Conservation (phyloP, 2,113 vertebrate species). For the Notarius quadriscutis region DNA sequence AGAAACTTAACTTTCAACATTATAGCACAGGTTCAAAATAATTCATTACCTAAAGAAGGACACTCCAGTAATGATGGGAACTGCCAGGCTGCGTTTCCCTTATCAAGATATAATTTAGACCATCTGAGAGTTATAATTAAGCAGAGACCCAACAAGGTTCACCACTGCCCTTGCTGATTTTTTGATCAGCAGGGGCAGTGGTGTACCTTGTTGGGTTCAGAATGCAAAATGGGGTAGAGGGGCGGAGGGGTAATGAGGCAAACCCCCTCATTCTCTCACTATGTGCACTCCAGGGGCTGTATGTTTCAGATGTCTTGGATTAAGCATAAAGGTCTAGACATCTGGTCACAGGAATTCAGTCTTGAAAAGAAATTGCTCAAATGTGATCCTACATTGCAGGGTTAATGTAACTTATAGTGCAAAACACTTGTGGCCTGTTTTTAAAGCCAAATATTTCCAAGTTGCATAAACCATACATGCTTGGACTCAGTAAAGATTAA, state of each 20-base stretch:
- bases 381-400: not conserved
- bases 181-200: too few relatives aligned
- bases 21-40: slow-evolving; percentile 35
- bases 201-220: not conserved
- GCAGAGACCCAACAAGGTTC: slow-evolving; percentile 36
- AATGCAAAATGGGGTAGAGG: slow-evolving; percentile 16
- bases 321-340: not conserved
- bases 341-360: not conserved
- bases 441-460: slow-evolving; percentile 32
- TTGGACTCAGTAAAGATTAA: slow-evolving; percentile 18
- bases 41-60: slow-evolving; percentile 41
- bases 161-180: slow-evolving; percentile 34
- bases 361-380: not conserved
- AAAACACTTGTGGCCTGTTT: slow-evolving; percentile 10
- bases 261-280: not conserved
- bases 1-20: not conserved
- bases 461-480: slow-evolving; percentile 22
- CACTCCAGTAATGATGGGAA: not conserved
- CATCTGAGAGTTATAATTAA: slow-evolving; percentile 50
- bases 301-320: not conserved
- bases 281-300: not conserved
- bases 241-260: not conserved
- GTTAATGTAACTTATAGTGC: slow-evolving; percentile 6
- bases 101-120: slow-evolving; percentile 52
- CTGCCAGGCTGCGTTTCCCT: slow-evolving; percentile 20